Evolutionary conservation across 2,113 vertebrate genomes (phyloP).

Genomic region (Semicossyphus pulcher): DNA sequence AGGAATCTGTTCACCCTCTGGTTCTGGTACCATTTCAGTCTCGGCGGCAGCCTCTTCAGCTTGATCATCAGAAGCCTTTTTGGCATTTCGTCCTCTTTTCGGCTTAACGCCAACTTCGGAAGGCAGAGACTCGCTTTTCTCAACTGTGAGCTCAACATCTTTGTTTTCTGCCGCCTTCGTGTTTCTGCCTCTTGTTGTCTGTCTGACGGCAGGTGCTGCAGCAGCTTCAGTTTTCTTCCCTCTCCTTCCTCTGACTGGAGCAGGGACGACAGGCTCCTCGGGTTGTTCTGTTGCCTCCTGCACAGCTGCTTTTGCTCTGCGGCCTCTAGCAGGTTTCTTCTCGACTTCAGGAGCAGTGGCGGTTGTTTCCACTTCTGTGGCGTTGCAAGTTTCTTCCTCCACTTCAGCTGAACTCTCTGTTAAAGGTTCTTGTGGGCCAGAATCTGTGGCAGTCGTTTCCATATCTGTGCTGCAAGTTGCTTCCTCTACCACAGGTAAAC

Average conservation of each 20-base stretch:
- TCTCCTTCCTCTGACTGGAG: constrained; percentile 68
- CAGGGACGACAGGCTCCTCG: constrained; percentile 14
- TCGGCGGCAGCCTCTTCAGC: constrained; percentile 1
- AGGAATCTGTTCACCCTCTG: not conserved
- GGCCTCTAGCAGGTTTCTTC: constrained; percentile 41
- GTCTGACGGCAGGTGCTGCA: constrained; percentile 41
- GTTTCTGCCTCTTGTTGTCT: constrained; percentile 57
- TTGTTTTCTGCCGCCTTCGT: constrained; percentile 8
- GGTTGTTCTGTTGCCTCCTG: not conserved
- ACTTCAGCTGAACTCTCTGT: not conserved
- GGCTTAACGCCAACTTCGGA: constrained; percentile 19
- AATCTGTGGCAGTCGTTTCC: not conserved
- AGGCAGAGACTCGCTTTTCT: not conserved
- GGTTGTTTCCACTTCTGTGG: not conserved
- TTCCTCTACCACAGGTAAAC: not conserved
- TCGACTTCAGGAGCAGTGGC: not conserved
- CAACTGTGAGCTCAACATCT: not conserved
- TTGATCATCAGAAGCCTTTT: constrained; percentile 20
- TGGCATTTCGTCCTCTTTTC: constrained; percentile 43
- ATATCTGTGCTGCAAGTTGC: not conserved
- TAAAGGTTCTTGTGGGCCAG: not conserved
- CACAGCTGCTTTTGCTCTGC: constrained; percentile 26
- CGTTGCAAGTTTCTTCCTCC: not conserved
- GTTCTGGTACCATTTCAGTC: not conserved
- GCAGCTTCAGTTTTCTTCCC: constrained; percentile 59